These are phyloP conservation scores for Prorops nasuta DNA, from an alignment of 1,140 invertebrate genomes.

Conservation along the genomic window DNA sequence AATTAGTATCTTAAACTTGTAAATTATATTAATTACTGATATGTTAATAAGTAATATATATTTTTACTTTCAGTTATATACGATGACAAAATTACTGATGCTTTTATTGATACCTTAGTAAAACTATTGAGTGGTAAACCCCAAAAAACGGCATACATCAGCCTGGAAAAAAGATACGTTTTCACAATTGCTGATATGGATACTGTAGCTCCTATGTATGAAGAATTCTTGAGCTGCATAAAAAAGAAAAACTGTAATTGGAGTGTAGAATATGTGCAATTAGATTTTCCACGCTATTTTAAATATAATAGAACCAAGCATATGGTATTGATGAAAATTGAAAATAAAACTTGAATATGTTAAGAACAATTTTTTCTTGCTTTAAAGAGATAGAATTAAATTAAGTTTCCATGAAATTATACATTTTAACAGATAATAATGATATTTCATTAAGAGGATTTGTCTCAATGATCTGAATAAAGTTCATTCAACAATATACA, in stretches of 20 bases:
- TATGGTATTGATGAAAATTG: conserved; percentile 73
- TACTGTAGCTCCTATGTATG: conserved; percentile 78
- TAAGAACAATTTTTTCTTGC: neutral
- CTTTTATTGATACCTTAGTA: conserved; percentile 73
- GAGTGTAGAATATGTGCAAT: conserved; percentile 63
- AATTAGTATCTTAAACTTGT: neutral
- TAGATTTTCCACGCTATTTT: conserved; percentile 82
- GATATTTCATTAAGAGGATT: too few species aligned
- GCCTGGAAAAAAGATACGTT: conserved; percentile 83
- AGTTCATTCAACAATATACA: too few species aligned
- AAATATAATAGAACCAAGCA: conserved; percentile 76
- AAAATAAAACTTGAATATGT: conserved; percentile 17
- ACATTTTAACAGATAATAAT: conserved; percentile 6
- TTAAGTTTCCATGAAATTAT: conserved; percentile 8
- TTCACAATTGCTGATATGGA: conserved; percentile 80
- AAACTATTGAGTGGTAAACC: conserved; percentile 64
- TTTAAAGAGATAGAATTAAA: neutral
- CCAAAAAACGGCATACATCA: conserved; percentile 70
- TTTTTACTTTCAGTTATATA: conserved; percentile 74
- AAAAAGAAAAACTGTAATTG: conserved; percentile 55
- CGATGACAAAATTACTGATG: conserved; percentile 79
- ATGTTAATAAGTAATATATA: conserved; percentile 1
- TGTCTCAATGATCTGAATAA: too few species aligned
- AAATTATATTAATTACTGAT: conserved; percentile 29
- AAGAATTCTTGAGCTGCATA: conserved; percentile 71